A percentile compares a stretch with the other conserved stretches of the same genome.
Conservation (phyloP, 2,888 invertebrate genomes). For the Dynastes hyllus region DNA sequence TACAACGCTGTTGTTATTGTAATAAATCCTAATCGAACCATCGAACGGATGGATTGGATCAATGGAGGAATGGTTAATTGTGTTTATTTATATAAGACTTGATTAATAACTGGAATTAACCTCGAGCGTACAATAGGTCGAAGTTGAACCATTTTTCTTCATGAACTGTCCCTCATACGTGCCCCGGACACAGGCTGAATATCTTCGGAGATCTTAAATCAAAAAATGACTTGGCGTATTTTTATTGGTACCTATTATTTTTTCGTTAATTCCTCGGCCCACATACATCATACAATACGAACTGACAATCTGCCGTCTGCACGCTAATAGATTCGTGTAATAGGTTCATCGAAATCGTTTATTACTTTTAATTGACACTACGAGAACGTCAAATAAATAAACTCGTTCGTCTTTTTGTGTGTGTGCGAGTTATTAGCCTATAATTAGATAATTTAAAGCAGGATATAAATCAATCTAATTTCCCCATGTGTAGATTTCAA, state of each 20-base stretch:
- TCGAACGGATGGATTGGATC: background rate
- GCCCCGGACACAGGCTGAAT: background rate
- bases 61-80: slow-evolving; percentile 47
- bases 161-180: slow-evolving; percentile 44
- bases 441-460: too few relatives aligned
- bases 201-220: slow-evolving; percentile 53
- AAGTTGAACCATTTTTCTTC: slow-evolving; percentile 52
- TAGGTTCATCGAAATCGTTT: slow-evolving; percentile 9
- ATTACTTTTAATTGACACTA: slow-evolving; percentile 10
- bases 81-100: slow-evolving; percentile 48
- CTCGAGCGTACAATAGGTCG: slow-evolving; percentile 45
- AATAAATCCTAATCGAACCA: slow-evolving; percentile 50
- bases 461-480: too few relatives aligned
- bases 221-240: slow-evolving; percentile 57
- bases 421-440: too few relatives aligned
- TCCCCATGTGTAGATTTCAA: too few relatives aligned
- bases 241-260: slow-evolving; percentile 55
- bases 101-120: slow-evolving; percentile 52
- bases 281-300: slow-evolving; percentile 45
- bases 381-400: too few relatives aligned
- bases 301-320: slow-evolving; percentile 16
- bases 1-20: background rate
- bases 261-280: slow-evolving; percentile 54
- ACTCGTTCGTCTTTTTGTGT: too few relatives aligned
- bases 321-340: slow-evolving; percentile 11